These are phyloP conservation scores for Plecotus auritus DNA, from an alignment of 2,113 vertebrate genomes.

Conservation along the genomic window DNA sequence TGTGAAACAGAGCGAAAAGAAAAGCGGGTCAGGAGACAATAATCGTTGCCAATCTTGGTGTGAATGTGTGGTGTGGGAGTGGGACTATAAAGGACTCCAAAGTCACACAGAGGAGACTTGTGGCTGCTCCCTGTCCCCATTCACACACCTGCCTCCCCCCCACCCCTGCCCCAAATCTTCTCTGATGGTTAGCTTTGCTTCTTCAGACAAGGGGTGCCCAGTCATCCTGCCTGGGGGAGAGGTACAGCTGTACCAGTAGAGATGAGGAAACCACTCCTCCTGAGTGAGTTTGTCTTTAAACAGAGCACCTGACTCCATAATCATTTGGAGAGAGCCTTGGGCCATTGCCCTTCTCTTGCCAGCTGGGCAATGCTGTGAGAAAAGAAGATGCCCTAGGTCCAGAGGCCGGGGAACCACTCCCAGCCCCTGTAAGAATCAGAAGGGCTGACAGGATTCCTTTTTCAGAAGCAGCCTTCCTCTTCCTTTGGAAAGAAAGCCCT, in stretches of 20 bases:
- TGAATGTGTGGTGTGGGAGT: background rate
- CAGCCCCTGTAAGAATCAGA: background rate
- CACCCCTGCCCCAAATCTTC: background rate
- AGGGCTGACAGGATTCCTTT: background rate
- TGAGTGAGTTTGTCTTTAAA: background rate
- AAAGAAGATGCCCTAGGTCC: background rate
- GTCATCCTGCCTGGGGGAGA: background rate
- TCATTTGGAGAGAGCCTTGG: background rate
- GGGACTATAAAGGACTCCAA: background rate
- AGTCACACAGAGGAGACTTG: background rate
- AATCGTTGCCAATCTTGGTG: background rate
- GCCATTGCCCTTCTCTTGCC: background rate
- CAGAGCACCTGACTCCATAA: background rate
- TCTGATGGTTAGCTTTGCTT: background rate
- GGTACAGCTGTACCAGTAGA: background rate
- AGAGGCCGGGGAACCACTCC: background rate
- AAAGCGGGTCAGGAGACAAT: background rate
- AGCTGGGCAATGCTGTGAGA: background rate
- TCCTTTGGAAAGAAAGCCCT: conserved; percentile 34
- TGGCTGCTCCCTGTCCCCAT: background rate
- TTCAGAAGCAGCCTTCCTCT: background rate
- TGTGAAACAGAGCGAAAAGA: background rate
- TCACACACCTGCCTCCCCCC: background rate
- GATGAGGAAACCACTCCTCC: background rate
- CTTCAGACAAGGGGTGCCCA: background rate